These are phyloP conservation scores for Pangasius macronema DNA, from an alignment of 2,797 vertebrate genomes.

Conservation along the genomic window DNA sequence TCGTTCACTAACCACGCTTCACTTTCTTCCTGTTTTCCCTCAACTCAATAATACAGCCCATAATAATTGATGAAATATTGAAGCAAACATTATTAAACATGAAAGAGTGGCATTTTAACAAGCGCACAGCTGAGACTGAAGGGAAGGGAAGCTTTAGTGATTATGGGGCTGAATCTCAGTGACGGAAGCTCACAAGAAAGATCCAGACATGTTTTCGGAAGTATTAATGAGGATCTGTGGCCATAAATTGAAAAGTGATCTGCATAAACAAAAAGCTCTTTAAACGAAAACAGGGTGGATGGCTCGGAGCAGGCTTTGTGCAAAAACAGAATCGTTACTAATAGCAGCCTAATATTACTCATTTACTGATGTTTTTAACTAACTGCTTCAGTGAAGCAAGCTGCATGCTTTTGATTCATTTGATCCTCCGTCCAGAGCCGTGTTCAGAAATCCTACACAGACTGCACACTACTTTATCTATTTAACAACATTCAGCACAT, in stretches of 20 bases:
- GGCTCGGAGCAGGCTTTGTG: background rate
- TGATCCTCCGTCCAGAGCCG: background rate
- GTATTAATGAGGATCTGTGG: background rate
- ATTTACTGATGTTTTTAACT: background rate
- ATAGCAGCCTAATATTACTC: background rate
- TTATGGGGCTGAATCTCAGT: background rate
- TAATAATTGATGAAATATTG: constrained; percentile 25
- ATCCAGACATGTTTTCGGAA: background rate
- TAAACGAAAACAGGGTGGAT: background rate
- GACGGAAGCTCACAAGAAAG: background rate
- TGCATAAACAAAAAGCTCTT: constrained; percentile 1
- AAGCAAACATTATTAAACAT: constrained; percentile 59
- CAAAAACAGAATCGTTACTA: background rate
- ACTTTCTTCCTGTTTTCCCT: constrained; percentile 35
- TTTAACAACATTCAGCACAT: background rate
- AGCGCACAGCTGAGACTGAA: background rate
- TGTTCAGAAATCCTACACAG: background rate
- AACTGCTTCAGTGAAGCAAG: background rate
- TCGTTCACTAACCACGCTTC: background rate
- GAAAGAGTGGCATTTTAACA: background rate
- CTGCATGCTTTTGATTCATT: background rate
- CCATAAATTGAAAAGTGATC: background rate
- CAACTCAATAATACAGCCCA: constrained; percentile 40
- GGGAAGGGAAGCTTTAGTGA: background rate
- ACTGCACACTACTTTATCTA: too few relatives aligned